Evolutionary conservation across 2,888 invertebrate species (phyloP).

Genomic region (Synanthedon vespiformis): DNA sequence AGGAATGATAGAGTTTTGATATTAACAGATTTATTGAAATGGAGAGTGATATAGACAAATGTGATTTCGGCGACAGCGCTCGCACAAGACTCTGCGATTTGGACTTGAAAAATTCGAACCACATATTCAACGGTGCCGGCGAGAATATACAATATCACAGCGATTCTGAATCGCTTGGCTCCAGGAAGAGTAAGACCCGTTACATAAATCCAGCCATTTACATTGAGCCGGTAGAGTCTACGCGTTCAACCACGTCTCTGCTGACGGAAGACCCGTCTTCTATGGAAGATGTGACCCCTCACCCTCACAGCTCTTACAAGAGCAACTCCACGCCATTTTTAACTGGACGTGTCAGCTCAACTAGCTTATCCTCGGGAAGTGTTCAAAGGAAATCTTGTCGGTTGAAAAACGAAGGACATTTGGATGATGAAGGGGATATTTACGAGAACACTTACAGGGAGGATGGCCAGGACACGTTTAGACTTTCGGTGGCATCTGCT

Average conservation of each 20-base stretch:
- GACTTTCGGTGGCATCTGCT: conserved; percentile 52
- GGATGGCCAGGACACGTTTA: conserved; percentile 52
- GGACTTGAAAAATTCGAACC: conserved; percentile 32
- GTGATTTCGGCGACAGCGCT: conserved; percentile 51
- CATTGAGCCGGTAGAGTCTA: conserved; percentile 59
- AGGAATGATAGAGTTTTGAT: background rate
- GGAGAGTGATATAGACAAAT: conserved; percentile 42
- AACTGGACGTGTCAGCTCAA: conserved; percentile 41
- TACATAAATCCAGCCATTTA: conserved; percentile 74
- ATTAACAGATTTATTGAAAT: conserved; percentile 13
- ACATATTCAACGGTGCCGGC: conserved; percentile 57
- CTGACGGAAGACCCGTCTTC: conserved; percentile 40
- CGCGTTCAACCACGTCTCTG: conserved; percentile 52
- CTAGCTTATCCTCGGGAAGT: conserved; percentile 36
- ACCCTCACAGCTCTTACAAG: conserved; percentile 52
- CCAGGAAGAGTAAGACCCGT: conserved; percentile 54
- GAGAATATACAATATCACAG: conserved; percentile 54
- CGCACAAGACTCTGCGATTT: conserved; percentile 27
- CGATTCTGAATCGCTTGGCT: conserved; percentile 50
- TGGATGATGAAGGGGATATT: conserved; percentile 33
- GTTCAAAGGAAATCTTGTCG: conserved; percentile 52
- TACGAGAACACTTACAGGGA: conserved; percentile 45
- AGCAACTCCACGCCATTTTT: conserved; percentile 57
- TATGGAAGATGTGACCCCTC: conserved; percentile 49
- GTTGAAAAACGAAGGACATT: conserved; percentile 17